A percentile compares a stretch with the other conserved stretches of the same genome.
Evolutionary conservation across 2,888 invertebrate genomes (phyloP).

Genomic region (Keiferia lycopersicella): DNA sequence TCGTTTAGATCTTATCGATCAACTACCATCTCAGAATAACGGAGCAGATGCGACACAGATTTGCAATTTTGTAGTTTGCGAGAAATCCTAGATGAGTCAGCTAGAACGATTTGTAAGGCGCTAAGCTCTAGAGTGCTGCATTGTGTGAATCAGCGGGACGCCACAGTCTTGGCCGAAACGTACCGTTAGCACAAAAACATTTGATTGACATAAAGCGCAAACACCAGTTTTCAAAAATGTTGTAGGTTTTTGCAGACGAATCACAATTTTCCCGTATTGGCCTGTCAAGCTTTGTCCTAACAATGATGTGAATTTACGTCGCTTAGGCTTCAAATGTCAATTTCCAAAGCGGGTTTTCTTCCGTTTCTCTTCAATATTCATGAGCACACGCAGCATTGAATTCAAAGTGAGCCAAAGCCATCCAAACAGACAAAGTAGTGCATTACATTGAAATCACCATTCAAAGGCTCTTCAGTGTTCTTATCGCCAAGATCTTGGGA

Average conservation of each 20-base stretch:
- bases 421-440: not conserved
- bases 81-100: conserved; percentile 27
- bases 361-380: not conserved
- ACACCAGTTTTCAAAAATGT: conserved; percentile 22
- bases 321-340: not conserved
- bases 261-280: conserved; percentile 52
- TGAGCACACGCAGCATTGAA: not conserved
- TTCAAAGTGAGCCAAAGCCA: not conserved
- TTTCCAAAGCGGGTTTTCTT: not conserved
- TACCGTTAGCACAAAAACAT: conserved; percentile 55
- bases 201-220: conserved; percentile 44
- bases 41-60: conserved; percentile 29
- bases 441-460: not conserved
- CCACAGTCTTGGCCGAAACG: conserved; percentile 39
- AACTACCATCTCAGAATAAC: not conserved
- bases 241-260: conserved; percentile 18
- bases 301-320: conserved; percentile 37
- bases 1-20: not conserved
- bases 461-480: conserved; percentile 45
- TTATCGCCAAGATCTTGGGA: conserved; percentile 60
- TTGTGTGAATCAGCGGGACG: conserved; percentile 38
- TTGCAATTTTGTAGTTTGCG: not conserved
- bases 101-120: conserved; percentile 23
- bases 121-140: conserved; percentile 36
- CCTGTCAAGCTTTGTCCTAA: conserved; percentile 47